Percentiles rank a stretch among this genome's conserved stretches.
Evolutionary conservation across 2,888 invertebrate species (phyloP).

Genomic region (Sturmia bella): DNA sequence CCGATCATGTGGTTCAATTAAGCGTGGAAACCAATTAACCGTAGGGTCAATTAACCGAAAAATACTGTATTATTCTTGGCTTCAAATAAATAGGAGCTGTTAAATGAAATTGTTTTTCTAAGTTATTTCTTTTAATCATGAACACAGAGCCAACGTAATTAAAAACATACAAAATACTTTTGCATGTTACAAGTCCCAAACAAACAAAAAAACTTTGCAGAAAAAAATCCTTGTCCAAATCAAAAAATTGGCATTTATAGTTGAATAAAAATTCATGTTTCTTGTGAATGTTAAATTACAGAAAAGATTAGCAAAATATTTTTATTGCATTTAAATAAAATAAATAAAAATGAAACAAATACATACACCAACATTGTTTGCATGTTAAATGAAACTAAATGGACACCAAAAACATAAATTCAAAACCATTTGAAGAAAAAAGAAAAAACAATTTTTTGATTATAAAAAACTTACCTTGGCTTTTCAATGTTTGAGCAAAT

Average conservation of each 20-base stretch:
- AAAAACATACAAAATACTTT: conserved; percentile 20
- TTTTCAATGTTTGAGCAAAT: background rate
- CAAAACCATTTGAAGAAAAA: background rate
- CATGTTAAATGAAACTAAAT: conserved; percentile 1
- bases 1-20: too few relatives aligned
- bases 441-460: background rate
- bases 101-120: too few relatives aligned
- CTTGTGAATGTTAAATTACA: conserved; percentile 11
- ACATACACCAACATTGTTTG: background rate
- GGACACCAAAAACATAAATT: conserved; percentile 25
- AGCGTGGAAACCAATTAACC: too few relatives aligned
- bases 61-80: too few relatives aligned
- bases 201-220: background rate
- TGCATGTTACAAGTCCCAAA: background rate
- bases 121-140: too few relatives aligned
- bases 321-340: conserved; percentile 22
- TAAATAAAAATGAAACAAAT: conserved; percentile 2
- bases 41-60: too few relatives aligned
- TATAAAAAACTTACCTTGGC: background rate
- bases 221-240: conserved; percentile 14
- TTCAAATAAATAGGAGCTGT: too few relatives aligned
- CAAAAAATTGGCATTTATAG: conserved; percentile 39
- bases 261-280: conserved; percentile 48
- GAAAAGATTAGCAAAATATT: conserved; percentile 37
- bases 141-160: conserved; percentile 1